Percentiles rank a stretch among this genome's conserved stretches.
Conservation (phyloP, 64 coral and sea anemone genomes). For the Stylophora pistillata region DNA sequence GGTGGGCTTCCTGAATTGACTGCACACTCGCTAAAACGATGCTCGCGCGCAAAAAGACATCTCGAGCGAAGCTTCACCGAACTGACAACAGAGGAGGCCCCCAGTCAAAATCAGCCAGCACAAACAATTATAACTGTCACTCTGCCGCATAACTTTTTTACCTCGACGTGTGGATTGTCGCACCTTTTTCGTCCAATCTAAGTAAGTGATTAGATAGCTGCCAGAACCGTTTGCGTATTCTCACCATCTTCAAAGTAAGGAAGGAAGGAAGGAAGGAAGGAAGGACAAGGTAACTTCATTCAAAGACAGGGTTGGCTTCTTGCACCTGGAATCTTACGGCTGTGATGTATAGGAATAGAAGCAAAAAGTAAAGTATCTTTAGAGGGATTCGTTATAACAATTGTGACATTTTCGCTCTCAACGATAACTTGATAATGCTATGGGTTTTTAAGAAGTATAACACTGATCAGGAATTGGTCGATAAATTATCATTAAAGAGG, state of each 20-base stretch:
- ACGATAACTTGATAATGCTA: too few relatives aligned
- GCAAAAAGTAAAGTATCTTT: background rate
- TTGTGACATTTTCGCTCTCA: too few relatives aligned
- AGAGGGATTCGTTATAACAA: background rate
- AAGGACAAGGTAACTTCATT: too few relatives aligned
- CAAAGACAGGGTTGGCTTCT: too few relatives aligned
- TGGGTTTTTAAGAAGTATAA: too few relatives aligned
- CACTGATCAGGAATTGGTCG: too few relatives aligned
- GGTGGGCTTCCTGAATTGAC: slow-evolving; percentile 55
- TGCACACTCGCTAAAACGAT: slow-evolving; percentile 71
- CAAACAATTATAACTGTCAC: background rate
- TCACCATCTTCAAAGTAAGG: too few relatives aligned
- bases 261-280: too few relatives aligned
- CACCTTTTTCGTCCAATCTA: slow-evolving; percentile 5
- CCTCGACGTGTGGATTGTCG: background rate
- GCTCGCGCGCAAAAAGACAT: slow-evolving; percentile 80
- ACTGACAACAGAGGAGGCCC: background rate
- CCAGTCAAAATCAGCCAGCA: background rate
- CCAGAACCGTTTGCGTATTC: too few relatives aligned
- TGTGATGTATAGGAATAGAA: background rate
- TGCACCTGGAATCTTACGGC: too few relatives aligned
- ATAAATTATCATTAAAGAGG: too few relatives aligned
- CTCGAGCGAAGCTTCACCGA: slow-evolving; percentile 70
- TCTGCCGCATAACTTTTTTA: slow-evolving; percentile 16
- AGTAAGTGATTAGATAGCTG: background rate